These are phyloP conservation scores for Dendrophyllia cribrosa DNA, from an alignment of 64 coral and sea anemone species.

Conservation along the genomic window DNA sequence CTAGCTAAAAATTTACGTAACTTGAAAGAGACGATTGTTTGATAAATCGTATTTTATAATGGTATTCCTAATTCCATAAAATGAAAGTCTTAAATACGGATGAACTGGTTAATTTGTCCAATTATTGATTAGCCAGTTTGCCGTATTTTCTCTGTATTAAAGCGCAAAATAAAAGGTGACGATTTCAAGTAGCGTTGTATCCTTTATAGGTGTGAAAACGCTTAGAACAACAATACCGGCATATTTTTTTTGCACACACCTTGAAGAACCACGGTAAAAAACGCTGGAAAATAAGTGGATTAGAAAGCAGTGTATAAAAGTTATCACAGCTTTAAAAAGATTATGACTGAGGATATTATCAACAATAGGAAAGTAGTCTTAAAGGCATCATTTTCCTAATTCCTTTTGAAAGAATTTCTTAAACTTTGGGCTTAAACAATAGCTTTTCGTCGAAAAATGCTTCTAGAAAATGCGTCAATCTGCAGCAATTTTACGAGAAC, in stretches of 20 bases:
- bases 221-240: neutral
- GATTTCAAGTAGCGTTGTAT: neutral
- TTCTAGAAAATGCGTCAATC: constrained; percentile 5
- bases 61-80: neutral
- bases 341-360: constrained; percentile 32
- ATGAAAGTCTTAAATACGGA: neutral
- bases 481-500: neutral
- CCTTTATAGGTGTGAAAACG: neutral
- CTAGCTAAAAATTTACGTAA: neutral
- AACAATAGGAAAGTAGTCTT: constrained; percentile 25
- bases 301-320: constrained; percentile 45
- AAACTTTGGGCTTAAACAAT: constrained; percentile 6
- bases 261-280: neutral
- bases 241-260: neutral
- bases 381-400: constrained; percentile 30
- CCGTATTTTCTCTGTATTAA: neutral
- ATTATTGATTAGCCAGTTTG: neutral
- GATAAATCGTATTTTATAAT: neutral
- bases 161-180: neutral
- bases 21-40: neutral
- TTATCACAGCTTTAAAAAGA: constrained; percentile 42
- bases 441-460: constrained; percentile 3
- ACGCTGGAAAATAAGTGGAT: neutral
- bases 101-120: neutral
- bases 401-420: constrained; percentile 25